These are phyloP conservation scores for Chaetorhynchus papuensis DNA, from an alignment of 2,113 vertebrate species.

Conservation along the genomic window DNA sequence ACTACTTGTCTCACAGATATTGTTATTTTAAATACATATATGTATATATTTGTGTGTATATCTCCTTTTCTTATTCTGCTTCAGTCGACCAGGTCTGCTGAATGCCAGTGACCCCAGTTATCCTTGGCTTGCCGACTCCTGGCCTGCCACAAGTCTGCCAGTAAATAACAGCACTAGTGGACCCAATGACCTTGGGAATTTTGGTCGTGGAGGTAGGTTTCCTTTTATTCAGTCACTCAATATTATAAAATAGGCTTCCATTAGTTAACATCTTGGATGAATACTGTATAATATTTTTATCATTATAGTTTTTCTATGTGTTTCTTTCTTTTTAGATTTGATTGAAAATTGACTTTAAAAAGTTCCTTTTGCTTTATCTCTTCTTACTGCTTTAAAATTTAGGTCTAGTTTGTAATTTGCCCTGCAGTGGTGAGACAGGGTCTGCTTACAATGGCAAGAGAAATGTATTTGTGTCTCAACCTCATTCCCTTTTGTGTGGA, in stretches of 20 bases:
- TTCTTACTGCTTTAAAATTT: not conserved
- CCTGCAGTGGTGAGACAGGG: not conserved
- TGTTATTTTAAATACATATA: not conserved
- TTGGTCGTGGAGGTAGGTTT: conserved; percentile 87
- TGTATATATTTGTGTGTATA: not conserved
- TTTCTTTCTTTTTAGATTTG: not conserved
- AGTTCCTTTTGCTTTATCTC: not conserved
- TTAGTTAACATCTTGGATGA: not conserved
- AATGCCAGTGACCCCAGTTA: conserved; percentile 90
- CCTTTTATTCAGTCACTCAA: not conserved
- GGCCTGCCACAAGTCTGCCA: conserved; percentile 94
- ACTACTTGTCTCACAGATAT: not conserved
- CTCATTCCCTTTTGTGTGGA: not conserved
- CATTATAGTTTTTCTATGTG: not conserved
- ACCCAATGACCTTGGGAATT: conserved; percentile 92
- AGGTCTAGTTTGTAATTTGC: not conserved
- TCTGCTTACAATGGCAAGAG: not conserved
- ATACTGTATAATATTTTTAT: not conserved
- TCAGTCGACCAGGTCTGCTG: conserved; percentile 91
- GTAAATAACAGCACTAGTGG: conserved; percentile 91
- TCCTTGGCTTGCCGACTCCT: conserved; percentile 98
- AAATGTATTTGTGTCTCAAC: not conserved
- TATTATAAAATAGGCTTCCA: not conserved
- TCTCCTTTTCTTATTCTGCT: conserved; percentile 34
- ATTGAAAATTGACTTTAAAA: not conserved